Percentiles rank a stretch among this genome's conserved stretches.
Evolutionary conservation across 2,113 vertebrate genomes (phyloP).

Genomic region (Clinocottus analis): DNA sequence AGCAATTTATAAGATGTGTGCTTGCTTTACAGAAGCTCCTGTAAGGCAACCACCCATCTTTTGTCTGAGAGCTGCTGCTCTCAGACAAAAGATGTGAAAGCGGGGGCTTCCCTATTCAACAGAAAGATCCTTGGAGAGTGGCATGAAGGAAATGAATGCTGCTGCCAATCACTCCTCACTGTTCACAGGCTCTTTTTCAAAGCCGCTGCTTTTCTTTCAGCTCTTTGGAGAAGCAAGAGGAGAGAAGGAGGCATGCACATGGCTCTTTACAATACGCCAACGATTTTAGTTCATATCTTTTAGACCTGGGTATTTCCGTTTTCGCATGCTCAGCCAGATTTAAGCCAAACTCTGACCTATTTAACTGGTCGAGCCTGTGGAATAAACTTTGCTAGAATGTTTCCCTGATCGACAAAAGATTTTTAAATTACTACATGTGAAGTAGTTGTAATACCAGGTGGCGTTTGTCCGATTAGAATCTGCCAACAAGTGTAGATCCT

Average conservation of each 20-base stretch:
- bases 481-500: not conserved
- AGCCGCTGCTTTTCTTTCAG: constrained; percentile 70
- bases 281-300: constrained; percentile 9
- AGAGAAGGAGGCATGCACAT: constrained; percentile 12
- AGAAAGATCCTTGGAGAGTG: constrained; percentile 58
- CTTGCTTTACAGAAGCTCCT: constrained; percentile 35
- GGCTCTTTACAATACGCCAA: constrained; percentile 1
- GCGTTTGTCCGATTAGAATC: not conserved
- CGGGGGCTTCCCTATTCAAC: constrained; percentile 61
- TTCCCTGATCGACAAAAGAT: not conserved
- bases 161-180: constrained; percentile 77
- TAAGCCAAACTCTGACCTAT: constrained; percentile 7
- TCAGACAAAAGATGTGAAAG: constrained; percentile 65
- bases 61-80: constrained; percentile 25
- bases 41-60: constrained; percentile 16
- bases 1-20: constrained; percentile 10
- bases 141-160: constrained; percentile 77
- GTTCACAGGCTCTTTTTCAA: constrained; percentile 70
- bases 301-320: not conserved
- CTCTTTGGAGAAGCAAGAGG: constrained; percentile 38
- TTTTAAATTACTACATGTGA: not conserved
- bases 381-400: not conserved
- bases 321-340: not conserved
- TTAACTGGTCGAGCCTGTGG: not conserved
- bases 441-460: not conserved